Conservation (phyloP, 2,113 vertebrate species). For the Scophthalmus maximus region DNA sequence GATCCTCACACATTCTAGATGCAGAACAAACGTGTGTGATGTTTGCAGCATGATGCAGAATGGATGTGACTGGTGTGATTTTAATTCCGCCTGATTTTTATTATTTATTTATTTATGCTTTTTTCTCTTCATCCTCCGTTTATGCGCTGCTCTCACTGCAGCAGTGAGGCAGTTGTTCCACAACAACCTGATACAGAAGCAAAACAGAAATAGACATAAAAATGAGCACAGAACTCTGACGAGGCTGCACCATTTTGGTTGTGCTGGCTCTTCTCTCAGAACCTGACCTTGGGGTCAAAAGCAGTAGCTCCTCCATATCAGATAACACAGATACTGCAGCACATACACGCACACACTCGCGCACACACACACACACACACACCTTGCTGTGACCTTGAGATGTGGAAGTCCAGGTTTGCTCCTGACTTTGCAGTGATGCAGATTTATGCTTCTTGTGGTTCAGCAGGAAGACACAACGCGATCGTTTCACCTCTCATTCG, state of each 20-base stretch:
- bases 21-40: slow-evolving; percentile 23
- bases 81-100: slow-evolving; percentile 1
- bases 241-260: slow-evolving; percentile 34
- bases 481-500: slow-evolving; percentile 13
- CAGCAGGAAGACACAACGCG: background rate
- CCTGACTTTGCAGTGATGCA: slow-evolving; percentile 34
- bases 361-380: background rate
- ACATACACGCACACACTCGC: slow-evolving; percentile 1
- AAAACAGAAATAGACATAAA: slow-evolving; percentile 34
- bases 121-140: slow-evolving; percentile 34
- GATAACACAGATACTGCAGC: slow-evolving; percentile 48
- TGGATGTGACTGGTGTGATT: slow-evolving; percentile 33
- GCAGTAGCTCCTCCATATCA: slow-evolving; percentile 55
- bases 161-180: background rate
- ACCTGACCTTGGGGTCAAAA: slow-evolving; percentile 57
- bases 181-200: slow-evolving; percentile 25
- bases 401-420: slow-evolving; percentile 26
- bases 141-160: slow-evolving; percentile 8
- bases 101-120: slow-evolving; percentile 2
- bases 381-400: slow-evolving; percentile 58
- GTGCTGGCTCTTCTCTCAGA: slow-evolving; percentile 42
- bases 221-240: slow-evolving; percentile 28
- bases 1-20: slow-evolving; percentile 60
- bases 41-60: slow-evolving; percentile 68
- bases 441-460: slow-evolving; percentile 22